Evolutionary conservation across 2,888 invertebrate species (phyloP).

Genomic region (Stenodema calcarata): DNA sequence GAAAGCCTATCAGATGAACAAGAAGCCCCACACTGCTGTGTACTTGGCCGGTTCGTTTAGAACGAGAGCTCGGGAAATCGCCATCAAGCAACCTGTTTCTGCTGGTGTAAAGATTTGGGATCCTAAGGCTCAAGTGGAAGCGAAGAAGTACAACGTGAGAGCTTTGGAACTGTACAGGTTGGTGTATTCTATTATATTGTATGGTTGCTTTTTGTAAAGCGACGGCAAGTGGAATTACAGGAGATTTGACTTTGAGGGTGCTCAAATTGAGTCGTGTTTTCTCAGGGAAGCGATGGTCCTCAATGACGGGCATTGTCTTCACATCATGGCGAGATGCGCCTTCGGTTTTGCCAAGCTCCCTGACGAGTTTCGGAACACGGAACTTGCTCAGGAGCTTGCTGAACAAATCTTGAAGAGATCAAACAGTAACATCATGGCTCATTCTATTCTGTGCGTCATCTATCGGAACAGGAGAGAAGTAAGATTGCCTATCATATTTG

Average conservation of each 20-base stretch:
- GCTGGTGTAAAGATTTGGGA: background rate
- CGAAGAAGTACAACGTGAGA: background rate
- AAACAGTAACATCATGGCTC: constrained; percentile 51
- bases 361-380: background rate
- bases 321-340: constrained; percentile 51
- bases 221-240: no score
- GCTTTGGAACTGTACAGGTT: constrained; percentile 21
- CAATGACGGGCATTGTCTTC: constrained; percentile 41
- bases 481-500: background rate
- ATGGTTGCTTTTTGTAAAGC: no score
- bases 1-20: constrained; percentile 9
- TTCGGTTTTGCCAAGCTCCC: constrained; percentile 44
- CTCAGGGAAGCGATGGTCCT: constrained; percentile 42
- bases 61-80: background rate
- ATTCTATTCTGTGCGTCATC: background rate
- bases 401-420: constrained; percentile 47
- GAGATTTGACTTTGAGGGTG: background rate
- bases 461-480: background rate
- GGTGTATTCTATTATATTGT: background rate
- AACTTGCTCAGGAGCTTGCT: constrained; percentile 34
- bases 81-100: background rate
- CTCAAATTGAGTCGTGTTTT: background rate
- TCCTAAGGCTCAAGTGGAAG: background rate
- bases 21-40: constrained; percentile 41
- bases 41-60: constrained; percentile 47